Conservation (phyloP, 2,113 vertebrate species). For the Sorex araneus region DNA sequence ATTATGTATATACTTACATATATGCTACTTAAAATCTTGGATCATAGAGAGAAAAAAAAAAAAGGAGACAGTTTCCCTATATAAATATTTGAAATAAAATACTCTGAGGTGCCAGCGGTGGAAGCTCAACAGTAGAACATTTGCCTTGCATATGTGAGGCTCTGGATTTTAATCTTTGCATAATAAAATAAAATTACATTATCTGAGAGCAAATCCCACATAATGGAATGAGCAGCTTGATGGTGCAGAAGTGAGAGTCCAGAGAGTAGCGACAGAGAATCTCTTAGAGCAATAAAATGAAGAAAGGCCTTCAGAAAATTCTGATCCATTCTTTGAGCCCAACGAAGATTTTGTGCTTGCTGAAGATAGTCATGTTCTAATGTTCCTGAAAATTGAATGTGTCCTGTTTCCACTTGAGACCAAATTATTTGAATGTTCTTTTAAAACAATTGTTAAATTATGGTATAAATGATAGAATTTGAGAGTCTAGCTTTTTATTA, state of each 20-base stretch:
- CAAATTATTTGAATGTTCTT: background rate
- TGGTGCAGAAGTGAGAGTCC: background rate
- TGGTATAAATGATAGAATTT: background rate
- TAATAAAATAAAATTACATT: too few relatives aligned
- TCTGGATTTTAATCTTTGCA: too few relatives aligned
- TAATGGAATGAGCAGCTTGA: background rate
- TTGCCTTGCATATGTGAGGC: too few relatives aligned
- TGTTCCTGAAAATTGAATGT: background rate
- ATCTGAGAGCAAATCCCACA: too few relatives aligned
- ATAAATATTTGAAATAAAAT: background rate
- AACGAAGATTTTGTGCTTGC: background rate
- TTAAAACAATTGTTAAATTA: conserved; percentile 3
- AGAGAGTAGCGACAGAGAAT: background rate
- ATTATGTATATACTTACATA: background rate
- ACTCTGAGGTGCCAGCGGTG: background rate
- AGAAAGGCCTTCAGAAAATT: background rate
- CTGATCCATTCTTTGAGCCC: background rate
- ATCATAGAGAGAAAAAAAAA: background rate
- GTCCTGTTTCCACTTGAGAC: background rate
- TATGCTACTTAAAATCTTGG: conserved; percentile 46
- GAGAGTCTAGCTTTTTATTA: conserved; percentile 18
- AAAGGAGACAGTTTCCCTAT: background rate
- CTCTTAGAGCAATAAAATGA: background rate
- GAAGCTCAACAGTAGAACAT: background rate
- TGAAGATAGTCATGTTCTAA: background rate